Evolutionary conservation across 2,888 invertebrate genomes (phyloP).

Genomic region (Harmothoe impar): DNA sequence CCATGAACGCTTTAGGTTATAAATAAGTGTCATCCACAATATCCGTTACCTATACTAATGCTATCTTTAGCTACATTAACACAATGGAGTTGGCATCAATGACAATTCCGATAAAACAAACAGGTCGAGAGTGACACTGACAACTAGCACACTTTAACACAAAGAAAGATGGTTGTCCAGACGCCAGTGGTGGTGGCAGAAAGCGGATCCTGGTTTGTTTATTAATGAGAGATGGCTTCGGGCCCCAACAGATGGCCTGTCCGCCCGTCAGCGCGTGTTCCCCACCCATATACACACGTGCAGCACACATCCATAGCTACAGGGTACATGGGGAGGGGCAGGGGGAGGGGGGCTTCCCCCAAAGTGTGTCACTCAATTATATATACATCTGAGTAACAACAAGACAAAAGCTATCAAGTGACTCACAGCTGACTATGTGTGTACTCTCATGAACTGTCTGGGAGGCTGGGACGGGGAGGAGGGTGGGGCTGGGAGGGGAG

Average conservation of each 20-base stretch:
- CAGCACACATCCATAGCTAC: background rate
- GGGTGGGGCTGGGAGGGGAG: constrained; percentile 1
- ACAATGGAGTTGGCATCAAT: too few species aligned
- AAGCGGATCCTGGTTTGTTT: too few species aligned
- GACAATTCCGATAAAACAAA: too few species aligned
- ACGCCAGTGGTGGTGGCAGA: too few species aligned
- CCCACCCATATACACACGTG: background rate
- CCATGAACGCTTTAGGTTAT: too few species aligned
- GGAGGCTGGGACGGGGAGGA: background rate
- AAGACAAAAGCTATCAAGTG: constrained; percentile 15
- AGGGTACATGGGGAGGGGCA: background rate
- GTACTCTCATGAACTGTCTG: background rate
- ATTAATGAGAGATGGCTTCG: too few species aligned
- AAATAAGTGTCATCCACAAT: too few species aligned
- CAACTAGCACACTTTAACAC: too few species aligned
- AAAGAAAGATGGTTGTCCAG: too few species aligned
- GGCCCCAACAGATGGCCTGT: background rate
- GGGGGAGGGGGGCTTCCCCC: background rate
- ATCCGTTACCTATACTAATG: too few species aligned
- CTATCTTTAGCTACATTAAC: too few species aligned
- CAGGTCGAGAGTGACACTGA: too few species aligned
- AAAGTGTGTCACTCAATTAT: constrained; percentile 56
- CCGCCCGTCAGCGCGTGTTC: background rate
- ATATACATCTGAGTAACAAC: constrained; percentile 37
- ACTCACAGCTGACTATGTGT: constrained; percentile 27